phyloP scores from a whole-genome alignment of 2,113 vertebrate species.

The Mastomys coucha region DNA sequence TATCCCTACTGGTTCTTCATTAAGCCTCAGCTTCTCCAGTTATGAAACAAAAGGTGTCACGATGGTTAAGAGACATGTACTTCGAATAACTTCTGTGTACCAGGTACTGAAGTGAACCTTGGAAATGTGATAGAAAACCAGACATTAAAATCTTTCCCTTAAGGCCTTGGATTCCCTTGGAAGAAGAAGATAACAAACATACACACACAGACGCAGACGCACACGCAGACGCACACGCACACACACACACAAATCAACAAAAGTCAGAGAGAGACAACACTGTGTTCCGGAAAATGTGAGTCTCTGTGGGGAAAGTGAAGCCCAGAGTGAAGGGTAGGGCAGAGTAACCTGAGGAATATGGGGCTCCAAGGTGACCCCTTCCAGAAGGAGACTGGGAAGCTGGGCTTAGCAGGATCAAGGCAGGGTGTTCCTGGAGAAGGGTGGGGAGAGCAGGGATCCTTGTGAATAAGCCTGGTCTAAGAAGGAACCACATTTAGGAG shows the following conservation, averaged over 20 bases:
- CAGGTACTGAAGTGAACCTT: not conserved
- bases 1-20: not conserved
- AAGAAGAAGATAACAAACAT: not conserved
- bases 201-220: too few relatives aligned
- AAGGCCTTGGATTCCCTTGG: not conserved
- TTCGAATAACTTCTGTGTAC: not conserved
- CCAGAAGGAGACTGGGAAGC: not conserved
- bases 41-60: not conserved
- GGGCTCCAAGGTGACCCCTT: not conserved
- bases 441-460: not conserved
- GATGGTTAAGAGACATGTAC: not conserved
- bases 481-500: not conserved
- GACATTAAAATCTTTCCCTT: not conserved
- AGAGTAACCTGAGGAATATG: not conserved
- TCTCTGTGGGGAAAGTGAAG: not conserved
- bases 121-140: not conserved
- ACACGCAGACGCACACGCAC: too few relatives aligned
- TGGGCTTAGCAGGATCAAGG: not conserved
- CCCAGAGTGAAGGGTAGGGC: not conserved
- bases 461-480: too few relatives aligned
- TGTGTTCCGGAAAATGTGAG: not conserved
- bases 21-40: conserved; percentile 34
- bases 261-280: not conserved
- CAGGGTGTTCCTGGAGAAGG: not conserved
- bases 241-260: not conserved